Base-by-base conservation (phyloP, 2,888 invertebrate genomes). In the Drosophila picticornis region DNA sequence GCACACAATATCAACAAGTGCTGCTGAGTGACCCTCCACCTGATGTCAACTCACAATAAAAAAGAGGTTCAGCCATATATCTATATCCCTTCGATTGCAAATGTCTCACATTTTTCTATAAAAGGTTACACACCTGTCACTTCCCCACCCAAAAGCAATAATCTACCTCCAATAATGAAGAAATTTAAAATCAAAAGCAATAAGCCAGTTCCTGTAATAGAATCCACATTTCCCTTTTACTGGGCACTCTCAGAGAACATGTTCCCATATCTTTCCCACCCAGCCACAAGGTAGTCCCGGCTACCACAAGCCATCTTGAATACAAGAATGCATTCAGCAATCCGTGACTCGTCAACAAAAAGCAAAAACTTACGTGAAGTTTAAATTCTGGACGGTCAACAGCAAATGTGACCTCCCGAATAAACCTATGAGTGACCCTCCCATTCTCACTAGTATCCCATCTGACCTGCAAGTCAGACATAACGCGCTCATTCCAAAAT, bases 191-290 rank as follows among this genome's bases (percentile, higher is more conserved):
- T n/a, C n/a, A n/a, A n/a, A n/a, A n/a, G n/a, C n/a, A n/a, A n/a
- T n/a, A n/a, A n/a, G n/a, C n/a, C n/a, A n/a, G n/a, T n/a, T n/a
- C n/a, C n/a, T n/a, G n/a, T n/a, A n/a, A n/a, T n/a, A n/a, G n/a
- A n/a, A n/a, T n/a, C n/a, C n/a, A n/a, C n/a, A n/a, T n/a, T n/a
- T n/a, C n/a, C n/a, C n/a, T n/a, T n/a, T n/a, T n/a, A n/a, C n/a
- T n/a, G 53, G 36, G 29, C 66, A 66, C 59, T 60, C 66, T 32
- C 66, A 59, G 27, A 66, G 59, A n/a, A 66, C 53, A 53, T 66
- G 66, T 29, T 29, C 16, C 66, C 46, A 43, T 52, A 52, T 66
- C 66, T 67, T 53, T 16, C n/a, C 32, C 9, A 6, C 13, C 34
- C 27, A 34, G 43, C 58, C 65, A 34, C 67, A 67, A 13, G 48